Evolutionary conservation across 2,113 vertebrate genomes (phyloP).

Genomic region (Dasyurus viverrinus): DNA sequence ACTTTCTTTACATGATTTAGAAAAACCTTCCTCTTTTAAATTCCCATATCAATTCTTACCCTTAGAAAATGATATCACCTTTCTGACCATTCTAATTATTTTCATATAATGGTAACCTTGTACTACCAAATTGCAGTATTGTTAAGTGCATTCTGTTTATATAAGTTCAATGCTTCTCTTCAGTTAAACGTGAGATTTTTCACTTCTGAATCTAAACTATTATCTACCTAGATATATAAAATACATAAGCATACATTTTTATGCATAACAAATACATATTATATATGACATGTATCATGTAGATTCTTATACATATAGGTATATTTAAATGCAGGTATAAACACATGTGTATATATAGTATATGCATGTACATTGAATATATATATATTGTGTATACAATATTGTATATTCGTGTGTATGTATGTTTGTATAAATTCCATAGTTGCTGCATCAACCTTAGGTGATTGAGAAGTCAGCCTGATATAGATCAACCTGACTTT

Average conservation of each 20-base stretch:
- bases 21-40: slow-evolving; percentile 18
- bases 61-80: neutral
- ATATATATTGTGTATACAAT: neutral
- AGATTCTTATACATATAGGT: neutral
- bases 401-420: too few relatives aligned
- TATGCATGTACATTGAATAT: too few relatives aligned
- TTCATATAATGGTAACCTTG: neutral
- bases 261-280: neutral
- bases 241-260: too few relatives aligned
- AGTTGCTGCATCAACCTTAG: neutral
- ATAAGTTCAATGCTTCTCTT: neutral
- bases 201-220: neutral
- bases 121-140: neutral
- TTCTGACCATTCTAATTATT: neutral
- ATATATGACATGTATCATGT: neutral
- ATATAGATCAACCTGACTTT: neutral
- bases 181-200: neutral
- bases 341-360: too few relatives aligned
- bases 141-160: neutral
- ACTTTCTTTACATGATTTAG: slow-evolving; percentile 10
- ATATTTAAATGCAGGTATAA: neutral
- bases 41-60: slow-evolving; percentile 22
- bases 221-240: neutral
- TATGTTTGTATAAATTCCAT: neutral
- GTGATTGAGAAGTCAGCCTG: neutral